These are phyloP conservation scores for Battus philenor DNA, from an alignment of 1,140 invertebrate genomes.

Conservation along the genomic window DNA sequence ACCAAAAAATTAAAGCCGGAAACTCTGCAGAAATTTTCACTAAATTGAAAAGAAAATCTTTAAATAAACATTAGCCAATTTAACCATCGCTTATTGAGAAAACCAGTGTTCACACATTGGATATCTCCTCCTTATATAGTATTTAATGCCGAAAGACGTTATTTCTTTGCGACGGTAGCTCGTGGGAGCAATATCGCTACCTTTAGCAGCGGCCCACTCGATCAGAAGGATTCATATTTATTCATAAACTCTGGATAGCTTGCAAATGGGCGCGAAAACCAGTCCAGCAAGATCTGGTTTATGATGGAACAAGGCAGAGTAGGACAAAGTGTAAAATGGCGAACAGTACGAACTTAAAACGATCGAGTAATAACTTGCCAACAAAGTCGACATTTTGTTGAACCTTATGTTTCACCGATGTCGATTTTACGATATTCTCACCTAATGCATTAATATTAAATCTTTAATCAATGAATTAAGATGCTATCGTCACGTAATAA, in stretches of 20 bases:
- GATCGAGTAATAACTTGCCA: no score
- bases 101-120: conserved; percentile 5
- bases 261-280: conserved; percentile 13
- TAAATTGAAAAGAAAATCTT: not conserved
- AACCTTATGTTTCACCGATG: not conserved
- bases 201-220: conserved; percentile 6
- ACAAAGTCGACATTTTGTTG: not conserved
- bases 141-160: conserved; percentile 11
- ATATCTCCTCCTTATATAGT: conserved; percentile 7
- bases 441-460: no score
- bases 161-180: conserved; percentile 7
- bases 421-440: no score
- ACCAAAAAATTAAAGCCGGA: no score
- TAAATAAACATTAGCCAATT: conserved; percentile 14
- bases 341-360: no score
- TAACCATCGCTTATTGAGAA: conserved; percentile 2
- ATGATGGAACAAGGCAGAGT: conserved; percentile 10
- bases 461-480: no score
- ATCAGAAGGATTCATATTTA: conserved; percentile 16
- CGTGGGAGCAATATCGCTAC: conserved; percentile 6
- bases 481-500: no score
- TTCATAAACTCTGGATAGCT: conserved; percentile 17
- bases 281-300: conserved; percentile 8
- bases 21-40: not conserved
- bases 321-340: conserved; percentile 16